These are phyloP conservation scores for Sebastes iracundus DNA, from an alignment of 2,797 vertebrate genomes.

Conservation along the genomic window DNA sequence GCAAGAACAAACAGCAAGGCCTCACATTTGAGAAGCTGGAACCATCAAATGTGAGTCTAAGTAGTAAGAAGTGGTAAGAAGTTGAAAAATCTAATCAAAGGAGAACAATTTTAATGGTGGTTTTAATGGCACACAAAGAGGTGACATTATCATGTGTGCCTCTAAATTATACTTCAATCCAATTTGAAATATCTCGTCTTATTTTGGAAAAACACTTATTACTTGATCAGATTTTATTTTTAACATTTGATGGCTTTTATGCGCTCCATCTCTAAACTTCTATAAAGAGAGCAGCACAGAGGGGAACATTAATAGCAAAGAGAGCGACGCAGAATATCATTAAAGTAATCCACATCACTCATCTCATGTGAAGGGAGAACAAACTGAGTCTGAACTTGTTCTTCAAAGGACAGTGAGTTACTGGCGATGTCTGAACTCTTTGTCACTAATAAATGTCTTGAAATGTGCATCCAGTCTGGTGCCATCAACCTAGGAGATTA, in stretches of 20 bases:
- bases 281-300: not conserved
- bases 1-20: not conserved
- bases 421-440: not conserved
- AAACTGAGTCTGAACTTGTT: not conserved
- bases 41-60: not conserved
- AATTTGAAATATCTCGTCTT: not conserved
- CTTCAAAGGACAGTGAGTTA: constrained; percentile 2
- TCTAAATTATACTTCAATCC: not conserved
- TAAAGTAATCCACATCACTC: constrained; percentile 2
- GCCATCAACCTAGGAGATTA: not conserved
- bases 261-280: not conserved
- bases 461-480: not conserved
- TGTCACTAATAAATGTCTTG: not conserved
- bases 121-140: not conserved
- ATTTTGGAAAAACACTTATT: not conserved
- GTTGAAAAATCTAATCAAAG: no score
- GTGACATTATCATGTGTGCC: not conserved
- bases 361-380: not conserved
- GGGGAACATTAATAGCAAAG: not conserved
- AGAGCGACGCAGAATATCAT: not conserved
- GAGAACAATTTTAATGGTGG: no score
- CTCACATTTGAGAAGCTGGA: not conserved
- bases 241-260: not conserved
- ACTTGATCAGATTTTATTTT: not conserved
- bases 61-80: not conserved